phyloP scores from a whole-genome alignment of 2,888 invertebrate species.

The Brenthis hecate region DNA sequence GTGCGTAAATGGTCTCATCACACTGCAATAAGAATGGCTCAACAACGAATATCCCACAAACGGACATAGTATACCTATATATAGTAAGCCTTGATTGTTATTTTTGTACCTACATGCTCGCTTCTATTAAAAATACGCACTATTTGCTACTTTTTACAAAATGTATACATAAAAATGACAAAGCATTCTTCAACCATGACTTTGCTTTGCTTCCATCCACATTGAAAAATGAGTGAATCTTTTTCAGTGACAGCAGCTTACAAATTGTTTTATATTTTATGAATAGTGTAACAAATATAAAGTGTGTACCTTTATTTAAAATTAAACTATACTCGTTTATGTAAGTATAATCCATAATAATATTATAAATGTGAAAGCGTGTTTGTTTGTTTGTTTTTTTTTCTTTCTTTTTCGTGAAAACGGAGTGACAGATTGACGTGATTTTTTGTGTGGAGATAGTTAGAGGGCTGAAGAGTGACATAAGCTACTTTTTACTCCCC shows the following conservation, averaged over 20 bases:
- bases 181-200: conserved; percentile 26
- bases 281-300: neutral
- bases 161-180: conserved; percentile 11
- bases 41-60: conserved; percentile 1
- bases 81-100: neutral
- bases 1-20: neutral
- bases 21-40: neutral
- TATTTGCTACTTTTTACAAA: conserved; percentile 13
- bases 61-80: neutral
- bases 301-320: too few species aligned
- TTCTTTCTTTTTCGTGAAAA: too few species aligned
- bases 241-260: conserved; percentile 32
- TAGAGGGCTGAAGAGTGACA: too few species aligned
- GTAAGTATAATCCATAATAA: too few species aligned
- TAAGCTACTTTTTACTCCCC: too few species aligned
- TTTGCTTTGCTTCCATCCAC: conserved; percentile 23
- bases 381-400: too few species aligned
- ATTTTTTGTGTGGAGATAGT: too few species aligned
- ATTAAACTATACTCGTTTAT: too few species aligned
- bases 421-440: too few species aligned
- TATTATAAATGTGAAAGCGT: too few species aligned
- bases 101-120: conserved; percentile 1
- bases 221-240: conserved; percentile 34
- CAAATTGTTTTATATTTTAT: conserved; percentile 19
- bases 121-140: conserved; percentile 12